These are phyloP conservation scores for Malacosoma neustria DNA, from an alignment of 2,888 invertebrate species.

Conservation along the genomic window DNA sequence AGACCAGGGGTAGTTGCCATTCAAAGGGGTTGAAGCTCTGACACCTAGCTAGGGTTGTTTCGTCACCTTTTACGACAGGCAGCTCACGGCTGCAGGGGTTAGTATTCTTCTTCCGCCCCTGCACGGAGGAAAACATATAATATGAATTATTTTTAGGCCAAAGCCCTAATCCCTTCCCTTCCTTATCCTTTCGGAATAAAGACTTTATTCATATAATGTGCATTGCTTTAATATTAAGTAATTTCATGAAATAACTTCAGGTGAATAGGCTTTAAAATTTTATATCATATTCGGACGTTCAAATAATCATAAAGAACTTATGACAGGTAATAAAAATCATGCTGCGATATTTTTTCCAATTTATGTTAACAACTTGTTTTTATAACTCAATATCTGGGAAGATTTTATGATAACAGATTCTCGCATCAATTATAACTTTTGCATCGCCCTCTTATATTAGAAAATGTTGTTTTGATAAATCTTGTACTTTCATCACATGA, in stretches of 20 bases:
- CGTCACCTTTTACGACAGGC: too few relatives aligned
- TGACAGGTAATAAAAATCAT: slow-evolving; percentile 55
- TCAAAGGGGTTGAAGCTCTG: too few relatives aligned
- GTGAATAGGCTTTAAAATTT: slow-evolving; percentile 53
- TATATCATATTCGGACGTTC: slow-evolving; percentile 53
- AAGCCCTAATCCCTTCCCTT: too few relatives aligned
- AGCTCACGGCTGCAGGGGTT: too few relatives aligned
- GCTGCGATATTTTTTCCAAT: slow-evolving; percentile 62
- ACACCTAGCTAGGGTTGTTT: too few relatives aligned
- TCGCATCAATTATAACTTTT: slow-evolving; percentile 56
- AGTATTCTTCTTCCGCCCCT: too few relatives aligned
- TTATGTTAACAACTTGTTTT: slow-evolving; percentile 66
- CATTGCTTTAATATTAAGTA: slow-evolving; percentile 36
- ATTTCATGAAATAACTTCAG: slow-evolving; percentile 45
- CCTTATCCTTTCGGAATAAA: too few relatives aligned
- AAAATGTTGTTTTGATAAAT: slow-evolving; percentile 12
- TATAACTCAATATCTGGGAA: slow-evolving; percentile 56
- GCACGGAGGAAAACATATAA: too few relatives aligned
- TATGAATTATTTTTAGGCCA: too few relatives aligned
- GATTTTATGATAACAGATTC: slow-evolving; percentile 55
- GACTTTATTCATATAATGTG: too few relatives aligned
- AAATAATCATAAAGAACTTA: slow-evolving; percentile 67
- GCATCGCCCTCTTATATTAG: slow-evolving; percentile 28
- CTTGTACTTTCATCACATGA: too few relatives aligned
- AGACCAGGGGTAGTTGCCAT: too few relatives aligned